Evolutionary conservation across 2,113 vertebrate species (phyloP), one percentile per base, ranked within the genome.

Genomic region (Cyanoliseus patagonus): DNA sequence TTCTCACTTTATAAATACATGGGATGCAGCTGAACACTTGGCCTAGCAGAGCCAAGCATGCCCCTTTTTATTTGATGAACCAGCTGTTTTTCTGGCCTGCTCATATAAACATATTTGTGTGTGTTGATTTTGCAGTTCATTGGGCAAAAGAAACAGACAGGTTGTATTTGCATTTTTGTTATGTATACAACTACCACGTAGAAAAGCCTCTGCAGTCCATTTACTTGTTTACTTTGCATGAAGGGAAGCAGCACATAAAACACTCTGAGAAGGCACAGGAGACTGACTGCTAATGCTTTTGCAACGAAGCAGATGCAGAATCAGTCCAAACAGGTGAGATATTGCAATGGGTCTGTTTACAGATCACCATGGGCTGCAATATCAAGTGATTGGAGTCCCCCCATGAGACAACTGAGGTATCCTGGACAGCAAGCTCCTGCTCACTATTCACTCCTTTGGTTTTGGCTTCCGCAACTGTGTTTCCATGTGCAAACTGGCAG

Each of bases 1-100:
- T 95, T 96, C 95, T 95, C 96, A 94, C 95, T 96, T 94, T 96
- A 94, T 97, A 95, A 97, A 97, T 91, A 93, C 83, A 55, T 0
- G 68, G 72, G 85, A 86, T 82, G 64, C 85, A 33, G 44, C 27
- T 28, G 93, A 81, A 55, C 27, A 2, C 59, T 63, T 14, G 73
- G 85, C 68, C 83, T 28, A 13, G 64, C 87, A 33, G 86, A 88
- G 83, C 92, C 86, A 62, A 61, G 63, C 17, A 1, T 72, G 86
- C 59, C 86, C 83, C 66, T 53, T 35, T 62, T 27, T 28, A 67
- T 90, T 83, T 93, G 93, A 95, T 83, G 93, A 61, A 67, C 88
- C 93, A 93, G 90, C 94, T 96, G 90, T 68, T 96, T 81, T 47
- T 64, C 90, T 94, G 95, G 86, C 90, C 73, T 6, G 10, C n/a